Base-by-base conservation (phyloP, 2,113 vertebrate genomes). In the Myotis brandtii region DNA sequence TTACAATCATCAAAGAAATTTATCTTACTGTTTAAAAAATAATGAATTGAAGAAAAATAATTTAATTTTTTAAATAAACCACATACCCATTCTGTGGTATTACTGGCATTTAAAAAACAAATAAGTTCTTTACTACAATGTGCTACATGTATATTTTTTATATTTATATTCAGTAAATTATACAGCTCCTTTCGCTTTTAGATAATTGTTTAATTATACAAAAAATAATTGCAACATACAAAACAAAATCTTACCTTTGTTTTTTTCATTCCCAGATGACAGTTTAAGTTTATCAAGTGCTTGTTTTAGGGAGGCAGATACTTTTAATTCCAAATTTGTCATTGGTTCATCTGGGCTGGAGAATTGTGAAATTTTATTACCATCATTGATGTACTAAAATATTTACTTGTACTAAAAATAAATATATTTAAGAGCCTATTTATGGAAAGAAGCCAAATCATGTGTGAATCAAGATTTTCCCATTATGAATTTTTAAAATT, bases 221-320 rank as follows among this genome's bases (percentile, higher is more conserved):
- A 37, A 84, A 95, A 90, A 80, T 62, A 67, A 77, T 52, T 30
- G 62, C 6, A 93, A 62, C 72, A 56, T 72, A 86, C 18, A 93
- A 75, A 93, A 62, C 30, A 77, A 81, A 79, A 56, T 46, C 97
- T 98, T 97, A 99, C 99, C 99, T 98, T 99, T 98, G 59, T 98
- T 98, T 82, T 97, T 96, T 37, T 97, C 97, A 0, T 98, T 99
- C 93, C 99, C 99, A 7, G 98, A 96, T 73, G 99, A 98, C 27
- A 99, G 98, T 91, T 98, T 99, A 95, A 99, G 97, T 95, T 99
- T 99, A 98, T 99, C 99, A 46, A 99, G 98, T 50, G 99, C 99
- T 98, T 99, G 99, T 96, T 99, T 99, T 95, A 99, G 98, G 50
- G 99, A 99, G n/a, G 99, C 97, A 40, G 99, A 99, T 52, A 99